Percentiles rank a stretch among this genome's conserved stretches.
These are phyloP conservation scores for Mycalesis mineus DNA, from an alignment of 2,888 invertebrate genomes.

Conservation along the genomic window DNA sequence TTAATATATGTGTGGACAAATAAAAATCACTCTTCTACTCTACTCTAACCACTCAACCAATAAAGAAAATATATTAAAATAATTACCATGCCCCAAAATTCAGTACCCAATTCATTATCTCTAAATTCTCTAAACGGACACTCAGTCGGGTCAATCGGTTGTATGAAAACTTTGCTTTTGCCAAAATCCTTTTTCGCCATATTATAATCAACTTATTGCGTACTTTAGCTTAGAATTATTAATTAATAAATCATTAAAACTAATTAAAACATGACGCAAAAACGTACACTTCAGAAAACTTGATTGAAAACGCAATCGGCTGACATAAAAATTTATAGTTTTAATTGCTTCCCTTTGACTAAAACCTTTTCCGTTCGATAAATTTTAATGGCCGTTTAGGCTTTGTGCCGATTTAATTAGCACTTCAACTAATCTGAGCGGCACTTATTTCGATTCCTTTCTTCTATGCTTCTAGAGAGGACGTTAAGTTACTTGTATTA, in stretches of 20 bases:
- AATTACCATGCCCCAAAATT: constrained; percentile 63
- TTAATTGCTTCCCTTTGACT: constrained; percentile 8
- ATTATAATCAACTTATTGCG: not conserved
- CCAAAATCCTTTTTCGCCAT: constrained; percentile 26
- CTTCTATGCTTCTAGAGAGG: too few relatives aligned
- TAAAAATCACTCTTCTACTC: too few relatives aligned
- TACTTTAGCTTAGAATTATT: not conserved
- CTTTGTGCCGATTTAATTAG: not conserved
- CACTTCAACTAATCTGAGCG: not conserved
- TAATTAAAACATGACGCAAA: not conserved
- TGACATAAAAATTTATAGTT: not conserved
- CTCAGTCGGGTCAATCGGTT: constrained; percentile 44
- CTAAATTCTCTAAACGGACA: constrained; percentile 67
- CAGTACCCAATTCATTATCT: constrained; percentile 55
- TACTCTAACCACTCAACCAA: too few relatives aligned
- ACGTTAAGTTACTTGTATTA: too few relatives aligned
- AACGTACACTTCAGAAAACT: not conserved
- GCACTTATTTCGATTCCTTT: too few relatives aligned
- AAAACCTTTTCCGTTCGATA: constrained; percentile 4
- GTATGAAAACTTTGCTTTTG: constrained; percentile 16
- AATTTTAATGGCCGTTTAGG: not conserved
- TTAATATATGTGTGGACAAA: too few relatives aligned
- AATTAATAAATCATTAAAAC: not conserved
- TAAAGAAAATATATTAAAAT: not conserved
- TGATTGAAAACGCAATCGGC: not conserved